Base-by-base conservation (phyloP, 2,888 invertebrate genomes). In the Cantharis lateralis region DNA sequence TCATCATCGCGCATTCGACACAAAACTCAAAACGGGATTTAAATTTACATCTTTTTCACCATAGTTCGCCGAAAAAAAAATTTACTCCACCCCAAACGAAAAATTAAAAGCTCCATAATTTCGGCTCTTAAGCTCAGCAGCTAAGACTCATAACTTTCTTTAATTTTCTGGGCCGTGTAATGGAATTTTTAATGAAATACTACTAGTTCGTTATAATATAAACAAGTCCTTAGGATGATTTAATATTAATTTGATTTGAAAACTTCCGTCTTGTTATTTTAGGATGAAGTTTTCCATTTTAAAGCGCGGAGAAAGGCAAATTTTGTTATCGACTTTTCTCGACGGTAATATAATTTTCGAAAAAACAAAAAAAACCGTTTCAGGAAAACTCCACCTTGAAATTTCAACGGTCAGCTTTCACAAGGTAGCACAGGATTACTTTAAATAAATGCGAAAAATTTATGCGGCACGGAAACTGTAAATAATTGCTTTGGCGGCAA, bases 131-230 rank as follows among this genome's bases (percentile, higher is more conserved):
- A 71, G 71, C 76, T 71, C 61, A 28, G 26, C 48, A 71, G 71
- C 72, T 70, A 70, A 73, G 11, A 73, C 70, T 73, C 70, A 70
- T 76, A 76, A 74, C 69, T 77, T 74, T 74, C 77, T 71, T 71
- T 74, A 77, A 77, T 71, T 77, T 77, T 74, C 68, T 71, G 70
- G 32, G 48, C 68, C 68, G 62, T 20, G 74, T 77, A 77, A 77
- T 77, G 77, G 77, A 77, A 77, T 77, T 77, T 77, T 77, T 77
- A 77, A 77, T 77, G 74, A 74, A 71, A 77, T 77, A 77, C 73
- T 71, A 32, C 32, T 75, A 20, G 68, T 62, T 68, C 68, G 61
- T 32, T 68, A 68, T 32, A 71, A n/a, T 66, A 62, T 71, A 75
- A 75, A 75, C 71, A 75, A 70, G 20, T 32, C 32, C 26, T 28